A percentile compares a stretch with the other conserved stretches of the same genome.
phyloP scores from a whole-genome alignment of 2,113 vertebrate genomes.

The Anolis sagrei region DNA sequence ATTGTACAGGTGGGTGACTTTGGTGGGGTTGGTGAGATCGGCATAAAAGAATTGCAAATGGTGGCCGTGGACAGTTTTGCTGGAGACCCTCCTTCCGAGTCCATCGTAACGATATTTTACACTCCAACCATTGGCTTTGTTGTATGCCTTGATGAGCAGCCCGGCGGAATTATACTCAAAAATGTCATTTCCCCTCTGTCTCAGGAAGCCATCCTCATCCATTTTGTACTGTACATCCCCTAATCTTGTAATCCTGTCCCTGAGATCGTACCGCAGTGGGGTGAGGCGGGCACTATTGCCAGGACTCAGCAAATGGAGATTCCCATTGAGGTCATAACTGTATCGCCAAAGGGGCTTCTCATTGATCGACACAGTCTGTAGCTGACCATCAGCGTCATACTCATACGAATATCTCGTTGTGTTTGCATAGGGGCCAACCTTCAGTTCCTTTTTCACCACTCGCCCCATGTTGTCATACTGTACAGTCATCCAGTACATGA shows the following conservation, averaged over 20 bases:
- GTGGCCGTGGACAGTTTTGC: conserved; percentile 86
- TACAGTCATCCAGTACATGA: conserved; percentile 99
- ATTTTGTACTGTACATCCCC: conserved; percentile 93
- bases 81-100: conserved; percentile 92
- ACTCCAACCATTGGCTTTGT: conserved; percentile 88
- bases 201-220: conserved; percentile 96
- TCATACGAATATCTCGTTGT: conserved; percentile 96
- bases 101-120: conserved; percentile 95
- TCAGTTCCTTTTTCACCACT: conserved; percentile 95
- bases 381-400: conserved; percentile 93
- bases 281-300: conserved; percentile 95
- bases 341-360: conserved; percentile 97
- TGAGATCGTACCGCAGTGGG: conserved; percentile 91
- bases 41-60: conserved; percentile 98
- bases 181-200: conserved; percentile 91
- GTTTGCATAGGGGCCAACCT: conserved; percentile 98
- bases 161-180: conserved; percentile 96
- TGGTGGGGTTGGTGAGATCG: conserved; percentile 91
- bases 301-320: conserved; percentile 93
- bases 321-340: conserved; percentile 97
- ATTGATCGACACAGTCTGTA: conserved; percentile 95
- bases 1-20: conserved; percentile 97
- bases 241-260: conserved; percentile 92
- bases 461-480: conserved; percentile 98
- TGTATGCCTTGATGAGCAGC: conserved; percentile 92